These are phyloP conservation scores for Harpagoxenus sublaevis DNA, from an alignment of 2,888 invertebrate genomes.

Conservation along the genomic window DNA sequence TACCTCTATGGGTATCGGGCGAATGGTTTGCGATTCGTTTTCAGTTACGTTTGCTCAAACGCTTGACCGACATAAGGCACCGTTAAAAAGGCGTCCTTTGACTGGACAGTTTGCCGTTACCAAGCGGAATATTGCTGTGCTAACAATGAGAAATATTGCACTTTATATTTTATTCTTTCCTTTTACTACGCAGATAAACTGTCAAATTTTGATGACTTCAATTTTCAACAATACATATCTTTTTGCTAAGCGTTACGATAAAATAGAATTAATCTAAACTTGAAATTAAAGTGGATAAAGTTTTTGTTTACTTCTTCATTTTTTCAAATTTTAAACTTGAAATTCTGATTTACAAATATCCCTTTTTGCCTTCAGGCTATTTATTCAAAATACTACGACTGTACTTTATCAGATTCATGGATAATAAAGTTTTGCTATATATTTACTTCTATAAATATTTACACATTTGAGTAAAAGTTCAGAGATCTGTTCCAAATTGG, in stretches of 20 bases:
- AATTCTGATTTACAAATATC: too few species aligned
- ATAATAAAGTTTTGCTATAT: background rate
- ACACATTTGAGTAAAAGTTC: background rate
- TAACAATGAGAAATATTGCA: constrained; percentile 15
- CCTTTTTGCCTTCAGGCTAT: too few species aligned
- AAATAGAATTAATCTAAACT: background rate
- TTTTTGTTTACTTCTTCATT: too few species aligned
- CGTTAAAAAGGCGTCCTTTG: constrained; percentile 40
- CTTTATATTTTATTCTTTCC: background rate
- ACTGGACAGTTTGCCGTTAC: constrained; percentile 16
- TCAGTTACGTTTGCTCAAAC: constrained; percentile 30
- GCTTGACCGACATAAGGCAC: constrained; percentile 36
- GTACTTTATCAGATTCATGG: too few species aligned
- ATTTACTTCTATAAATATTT: background rate
- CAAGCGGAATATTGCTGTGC: background rate
- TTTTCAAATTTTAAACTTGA: too few species aligned
- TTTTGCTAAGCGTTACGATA: background rate
- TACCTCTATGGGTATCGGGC: constrained; percentile 1
- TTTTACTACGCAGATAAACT: background rate
- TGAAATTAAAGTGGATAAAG: background rate
- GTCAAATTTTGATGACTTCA: background rate
- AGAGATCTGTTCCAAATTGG: background rate
- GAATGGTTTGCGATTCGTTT: constrained; percentile 38
- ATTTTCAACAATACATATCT: background rate
- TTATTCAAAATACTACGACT: too few species aligned